Evolutionary conservation across 2,113 vertebrate genomes (phyloP).

Genomic region (Tursiops truncatus): DNA sequence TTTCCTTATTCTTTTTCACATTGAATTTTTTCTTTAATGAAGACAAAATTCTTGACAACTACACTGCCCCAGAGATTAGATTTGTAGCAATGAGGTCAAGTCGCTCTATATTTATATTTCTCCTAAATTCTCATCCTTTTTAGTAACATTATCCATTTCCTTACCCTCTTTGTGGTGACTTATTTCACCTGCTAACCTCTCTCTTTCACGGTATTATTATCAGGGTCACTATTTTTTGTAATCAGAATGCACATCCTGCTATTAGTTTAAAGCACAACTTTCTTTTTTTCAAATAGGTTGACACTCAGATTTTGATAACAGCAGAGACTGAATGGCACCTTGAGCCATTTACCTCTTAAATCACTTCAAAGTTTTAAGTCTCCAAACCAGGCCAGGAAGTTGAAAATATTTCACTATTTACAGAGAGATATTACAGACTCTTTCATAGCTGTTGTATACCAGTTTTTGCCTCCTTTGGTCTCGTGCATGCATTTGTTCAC

Average conservation of each 20-base stretch:
- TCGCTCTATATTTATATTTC: constrained; percentile 14
- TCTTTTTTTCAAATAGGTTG: neutral
- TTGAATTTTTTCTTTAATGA: constrained; percentile 59
- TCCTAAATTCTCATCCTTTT: constrained; percentile 31
- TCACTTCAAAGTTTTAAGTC: neutral
- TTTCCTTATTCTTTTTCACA: constrained; percentile 44
- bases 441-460: neutral
- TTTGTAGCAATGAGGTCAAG: constrained; percentile 59
- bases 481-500: neutral
- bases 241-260: neutral
- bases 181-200: neutral
- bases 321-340: neutral
- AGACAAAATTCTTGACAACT: constrained; percentile 58
- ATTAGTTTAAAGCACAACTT: neutral
- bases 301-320: neutral
- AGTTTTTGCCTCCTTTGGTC: neutral
- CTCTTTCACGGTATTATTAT: neutral
- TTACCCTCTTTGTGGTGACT: neutral
- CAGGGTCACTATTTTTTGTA: neutral
- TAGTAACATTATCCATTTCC: neutral
- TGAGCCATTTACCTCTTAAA: neutral
- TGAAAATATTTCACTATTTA: neutral
- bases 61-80: constrained; percentile 36
- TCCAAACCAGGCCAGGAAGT: neutral
- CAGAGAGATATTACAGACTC: constrained; percentile 22